Percentiles rank a stretch among this genome's conserved stretches.
These are phyloP conservation scores for Phaethornis superciliosus DNA, from an alignment of 2,113 vertebrate genomes.

Conservation along the genomic window DNA sequence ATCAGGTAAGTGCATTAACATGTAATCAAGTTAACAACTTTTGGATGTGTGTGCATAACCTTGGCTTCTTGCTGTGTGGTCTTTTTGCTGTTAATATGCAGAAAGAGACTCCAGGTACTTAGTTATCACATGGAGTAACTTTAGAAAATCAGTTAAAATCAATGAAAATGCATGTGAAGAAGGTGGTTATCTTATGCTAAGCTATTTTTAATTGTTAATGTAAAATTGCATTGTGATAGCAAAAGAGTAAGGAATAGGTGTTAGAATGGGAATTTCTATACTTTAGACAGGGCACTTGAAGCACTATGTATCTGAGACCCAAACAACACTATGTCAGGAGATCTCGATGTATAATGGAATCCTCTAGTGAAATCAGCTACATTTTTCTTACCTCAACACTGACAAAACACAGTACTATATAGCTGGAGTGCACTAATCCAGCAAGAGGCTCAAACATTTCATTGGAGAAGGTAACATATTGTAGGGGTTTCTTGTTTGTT, in stretches of 20 bases:
- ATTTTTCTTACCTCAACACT: neutral
- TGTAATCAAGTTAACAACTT: conserved; percentile 20
- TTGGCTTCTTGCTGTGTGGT: conserved; percentile 17
- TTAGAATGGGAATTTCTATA: neutral
- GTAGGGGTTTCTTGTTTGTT: neutral
- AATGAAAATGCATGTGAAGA: neutral
- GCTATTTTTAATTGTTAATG: neutral
- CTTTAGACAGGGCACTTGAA: neutral
- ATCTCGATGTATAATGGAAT: neutral
- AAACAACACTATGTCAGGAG: neutral
- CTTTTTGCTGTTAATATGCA: neutral
- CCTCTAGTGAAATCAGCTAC: neutral
- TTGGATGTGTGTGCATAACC: neutral
- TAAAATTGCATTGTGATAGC: neutral
- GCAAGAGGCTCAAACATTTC: neutral
- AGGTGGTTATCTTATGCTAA: neutral
- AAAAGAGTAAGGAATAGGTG: neutral
- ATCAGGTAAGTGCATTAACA: conserved; percentile 84
- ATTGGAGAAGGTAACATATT: neutral
- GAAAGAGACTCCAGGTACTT: neutral
- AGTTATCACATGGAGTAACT: neutral
- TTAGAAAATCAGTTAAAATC: neutral
- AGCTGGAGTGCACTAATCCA: neutral
- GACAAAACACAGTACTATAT: neutral
- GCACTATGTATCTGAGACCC: neutral